phyloP scores from a whole-genome alignment of 2,797 vertebrate genomes.

The Ciconia nigra region DNA sequence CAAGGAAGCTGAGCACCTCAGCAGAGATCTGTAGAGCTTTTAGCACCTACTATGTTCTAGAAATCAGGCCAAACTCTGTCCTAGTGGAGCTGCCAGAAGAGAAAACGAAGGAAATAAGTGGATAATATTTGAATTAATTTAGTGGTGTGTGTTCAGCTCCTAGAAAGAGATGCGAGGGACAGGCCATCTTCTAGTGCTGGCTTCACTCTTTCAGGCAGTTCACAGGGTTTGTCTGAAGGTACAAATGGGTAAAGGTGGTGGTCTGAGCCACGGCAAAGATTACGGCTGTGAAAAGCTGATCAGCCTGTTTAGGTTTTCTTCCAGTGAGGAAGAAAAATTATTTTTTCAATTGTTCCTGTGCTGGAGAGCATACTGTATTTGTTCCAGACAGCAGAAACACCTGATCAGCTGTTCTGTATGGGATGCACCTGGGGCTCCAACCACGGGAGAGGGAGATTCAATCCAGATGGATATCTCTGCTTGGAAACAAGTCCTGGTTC shows the following conservation, averaged over 20 bases:
- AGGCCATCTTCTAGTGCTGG: not conserved
- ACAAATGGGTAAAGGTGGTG: not conserved
- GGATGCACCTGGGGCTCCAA: not conserved
- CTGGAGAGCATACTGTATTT: not conserved
- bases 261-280: not conserved
- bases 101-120: not conserved
- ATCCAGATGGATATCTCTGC: not conserved
- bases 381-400: not conserved
- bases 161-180: not conserved
- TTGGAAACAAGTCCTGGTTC: not conserved
- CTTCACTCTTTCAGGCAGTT: not conserved
- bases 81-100: not conserved
- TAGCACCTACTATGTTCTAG: not conserved
- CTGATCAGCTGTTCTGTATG: not conserved
- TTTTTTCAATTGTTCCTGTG: not conserved
- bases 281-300: not conserved
- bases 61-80: not conserved
- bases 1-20: not conserved
- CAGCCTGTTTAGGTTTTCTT: not conserved
- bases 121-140: not conserved
- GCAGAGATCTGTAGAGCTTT: not conserved
- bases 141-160: not conserved
- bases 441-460: not conserved
- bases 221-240: not conserved
- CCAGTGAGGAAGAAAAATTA: not conserved